Percentiles rank a stretch among this genome's conserved stretches.
phyloP scores from a whole-genome alignment of 2,113 vertebrate genomes.

The Muscicapa adusta region DNA sequence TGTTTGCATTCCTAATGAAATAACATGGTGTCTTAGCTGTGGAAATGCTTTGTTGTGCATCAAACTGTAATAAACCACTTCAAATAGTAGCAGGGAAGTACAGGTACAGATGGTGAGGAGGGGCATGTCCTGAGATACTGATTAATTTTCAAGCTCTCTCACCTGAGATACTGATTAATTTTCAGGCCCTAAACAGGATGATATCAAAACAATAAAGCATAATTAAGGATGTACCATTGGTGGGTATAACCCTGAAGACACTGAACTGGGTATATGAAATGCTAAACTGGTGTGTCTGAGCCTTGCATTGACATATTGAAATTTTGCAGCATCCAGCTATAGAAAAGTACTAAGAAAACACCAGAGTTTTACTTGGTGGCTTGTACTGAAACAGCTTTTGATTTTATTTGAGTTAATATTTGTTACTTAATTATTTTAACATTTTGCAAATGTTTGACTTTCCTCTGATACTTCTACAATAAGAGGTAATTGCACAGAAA shows the following conservation, averaged over 20 bases:
- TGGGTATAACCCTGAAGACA: not conserved
- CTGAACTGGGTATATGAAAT: not conserved
- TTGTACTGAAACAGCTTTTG: not conserved
- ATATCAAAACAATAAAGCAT: slow-evolving; percentile 36
- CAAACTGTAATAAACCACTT: slow-evolving; percentile 58
- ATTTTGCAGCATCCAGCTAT: not conserved
- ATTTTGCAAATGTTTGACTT: not conserved
- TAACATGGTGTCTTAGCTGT: slow-evolving; percentile 49
- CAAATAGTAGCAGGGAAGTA: slow-evolving; percentile 18
- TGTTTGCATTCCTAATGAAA: slow-evolving; percentile 64
- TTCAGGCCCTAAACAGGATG: not conserved
- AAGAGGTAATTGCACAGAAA: not conserved
- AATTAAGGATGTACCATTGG: not conserved
- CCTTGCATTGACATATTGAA: not conserved
- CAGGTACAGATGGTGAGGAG: slow-evolving; percentile 51
- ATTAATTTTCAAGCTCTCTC: slow-evolving; percentile 33
- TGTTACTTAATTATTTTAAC: not conserved
- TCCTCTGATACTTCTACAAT: not conserved
- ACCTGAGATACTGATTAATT: slow-evolving; percentile 28
- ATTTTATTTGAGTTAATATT: not conserved
- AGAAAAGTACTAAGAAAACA: not conserved
- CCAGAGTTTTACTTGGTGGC: not conserved
- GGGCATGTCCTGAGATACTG: slow-evolving; percentile 3
- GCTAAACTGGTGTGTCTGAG: not conserved
- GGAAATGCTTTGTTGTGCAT: slow-evolving; percentile 19